Conservation (phyloP, 2,113 vertebrate species). For the Columbina picui region DNA sequence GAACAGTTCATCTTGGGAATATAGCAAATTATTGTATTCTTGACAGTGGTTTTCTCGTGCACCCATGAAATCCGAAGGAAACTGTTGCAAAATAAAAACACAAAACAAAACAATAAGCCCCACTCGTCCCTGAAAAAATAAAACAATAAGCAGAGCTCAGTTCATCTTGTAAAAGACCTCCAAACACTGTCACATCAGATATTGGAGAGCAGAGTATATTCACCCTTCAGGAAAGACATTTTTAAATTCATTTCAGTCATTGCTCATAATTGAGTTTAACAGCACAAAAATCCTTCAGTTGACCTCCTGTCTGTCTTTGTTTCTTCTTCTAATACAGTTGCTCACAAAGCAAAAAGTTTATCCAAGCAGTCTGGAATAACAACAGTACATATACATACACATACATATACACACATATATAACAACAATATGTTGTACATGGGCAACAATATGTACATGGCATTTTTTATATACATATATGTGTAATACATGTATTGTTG, state of each 20-base stretch:
- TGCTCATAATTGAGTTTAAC: constrained; percentile 74
- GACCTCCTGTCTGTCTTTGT: constrained; percentile 70
- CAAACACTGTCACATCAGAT: constrained; percentile 33
- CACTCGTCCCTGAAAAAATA: not conserved
- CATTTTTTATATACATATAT: not conserved
- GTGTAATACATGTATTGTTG: not conserved
- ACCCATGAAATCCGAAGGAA: not conserved
- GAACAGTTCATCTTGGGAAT: constrained; percentile 16
- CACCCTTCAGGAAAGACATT: constrained; percentile 59
- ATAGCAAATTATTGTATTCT: not conserved
- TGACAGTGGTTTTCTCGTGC: not conserved
- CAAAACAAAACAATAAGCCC: not conserved
- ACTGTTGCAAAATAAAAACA: not conserved
- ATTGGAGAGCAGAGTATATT: not conserved
- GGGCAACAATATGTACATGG: not conserved
- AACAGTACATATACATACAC: not conserved
- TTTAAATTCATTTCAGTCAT: constrained; percentile 72
- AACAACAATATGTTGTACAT: not conserved
- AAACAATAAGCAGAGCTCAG: constrained; percentile 17
- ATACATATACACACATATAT: not conserved
- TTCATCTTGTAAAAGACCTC: not conserved
- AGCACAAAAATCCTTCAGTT: constrained; percentile 72
- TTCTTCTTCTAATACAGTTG: constrained; percentile 55
- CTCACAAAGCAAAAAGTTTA: constrained; percentile 30
- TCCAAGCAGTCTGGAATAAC: constrained; percentile 26